A percentile compares a stretch with the other conserved stretches of the same genome.
Evolutionary conservation across 2,888 invertebrate genomes (phyloP).

Genomic region (Sphinx pinastri): DNA sequence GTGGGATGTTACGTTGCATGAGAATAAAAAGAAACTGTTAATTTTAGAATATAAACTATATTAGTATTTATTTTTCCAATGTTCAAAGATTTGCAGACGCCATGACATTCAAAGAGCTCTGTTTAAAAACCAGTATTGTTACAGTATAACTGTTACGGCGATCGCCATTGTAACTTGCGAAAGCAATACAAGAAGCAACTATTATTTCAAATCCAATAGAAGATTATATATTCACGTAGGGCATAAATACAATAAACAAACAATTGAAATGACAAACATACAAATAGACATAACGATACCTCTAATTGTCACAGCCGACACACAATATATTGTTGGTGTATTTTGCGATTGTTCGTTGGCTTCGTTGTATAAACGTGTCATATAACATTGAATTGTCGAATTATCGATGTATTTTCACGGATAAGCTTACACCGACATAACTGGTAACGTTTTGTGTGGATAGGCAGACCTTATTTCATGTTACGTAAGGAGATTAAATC

Average conservation of each 20-base stretch:
- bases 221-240: background rate
- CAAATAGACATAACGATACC: constrained; percentile 7
- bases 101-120: too few relatives aligned
- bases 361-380: constrained; percentile 24
- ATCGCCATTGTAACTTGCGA: too few relatives aligned
- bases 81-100: too few relatives aligned
- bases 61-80: too few relatives aligned
- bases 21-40: too few relatives aligned
- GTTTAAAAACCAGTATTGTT: too few relatives aligned
- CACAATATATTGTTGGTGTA: constrained; percentile 25
- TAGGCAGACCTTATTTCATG: background rate
- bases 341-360: constrained; percentile 27
- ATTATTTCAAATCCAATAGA: too few relatives aligned
- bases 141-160: too few relatives aligned
- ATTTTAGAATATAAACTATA: too few relatives aligned
- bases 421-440: background rate
- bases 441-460: background rate
- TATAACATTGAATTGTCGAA: constrained; percentile 3
- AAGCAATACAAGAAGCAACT: too few relatives aligned
- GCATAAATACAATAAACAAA: background rate
- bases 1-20: too few relatives aligned
- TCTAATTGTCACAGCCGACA: constrained; percentile 5
- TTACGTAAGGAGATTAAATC: background rate
- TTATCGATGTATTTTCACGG: background rate
- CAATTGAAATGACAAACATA: constrained; percentile 1